Evolutionary conservation across 2,888 invertebrate genomes (phyloP), one percentile per base, ranked within the genome.

Genomic region (Drosophila dives): DNA sequence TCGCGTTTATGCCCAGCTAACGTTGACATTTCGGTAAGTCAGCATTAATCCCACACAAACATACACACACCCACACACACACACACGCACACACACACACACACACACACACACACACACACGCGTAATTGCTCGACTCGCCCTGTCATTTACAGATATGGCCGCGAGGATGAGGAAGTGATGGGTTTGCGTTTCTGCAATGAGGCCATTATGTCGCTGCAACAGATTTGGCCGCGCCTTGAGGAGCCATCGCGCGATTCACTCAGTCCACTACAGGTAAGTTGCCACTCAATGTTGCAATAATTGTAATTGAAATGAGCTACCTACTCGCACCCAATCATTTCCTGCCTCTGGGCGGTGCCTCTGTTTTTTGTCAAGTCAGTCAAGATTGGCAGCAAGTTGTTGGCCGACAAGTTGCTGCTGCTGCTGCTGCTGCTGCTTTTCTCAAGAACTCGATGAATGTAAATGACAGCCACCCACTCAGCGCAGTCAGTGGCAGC

Each of bases 121-220:
- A 11, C 23, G n/a, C 40, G 23, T 45, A 74, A 78, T 68, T 51
- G 40, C 12, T 20, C 12, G 36, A 32, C 61, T 55, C 33, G 10
- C 40, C 49, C 75, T 75, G n/a, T n/a, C 23, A 29, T 72, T 72
- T 64, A n/a, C 92, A 96, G 96, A 83, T 99, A 99, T 92, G 99
- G 99, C 0, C 94, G 99, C 54, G 99, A 99, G 94, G 99, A 99
- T 92, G 97, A 99, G 92, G 99, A 99, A 93, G 99, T 99, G 32
- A 97, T 99, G 96, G 99, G 99, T 0, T 94, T 99, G 81, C 98
- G 98, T 91, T 99, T 99, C 94, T 98, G 99, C 94, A 99, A 99
- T 93, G 99, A 99, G 93, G 97, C 99, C 62, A 96, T 98, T 91
- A 96, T 99, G 96, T 97, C 98, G 90, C 94, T 98, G 65, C 96